Percentiles rank a stretch among this genome's conserved stretches.
These are phyloP conservation scores for Sclerurus mexicanus DNA, from an alignment of 2,113 vertebrate genomes.

Conservation along the genomic window DNA sequence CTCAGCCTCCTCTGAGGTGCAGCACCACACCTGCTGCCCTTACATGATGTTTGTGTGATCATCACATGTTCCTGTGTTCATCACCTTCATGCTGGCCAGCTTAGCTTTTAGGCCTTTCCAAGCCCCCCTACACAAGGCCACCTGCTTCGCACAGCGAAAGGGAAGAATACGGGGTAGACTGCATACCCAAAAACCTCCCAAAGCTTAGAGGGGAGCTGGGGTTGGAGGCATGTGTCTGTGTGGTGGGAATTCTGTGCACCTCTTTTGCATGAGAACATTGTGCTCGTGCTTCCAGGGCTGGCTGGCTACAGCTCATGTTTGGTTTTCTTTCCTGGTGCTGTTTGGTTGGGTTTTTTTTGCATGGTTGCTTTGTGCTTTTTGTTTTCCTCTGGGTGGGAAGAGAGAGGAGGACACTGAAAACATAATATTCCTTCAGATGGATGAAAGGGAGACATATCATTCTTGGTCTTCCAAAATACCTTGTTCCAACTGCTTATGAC, in stretches of 20 bases:
- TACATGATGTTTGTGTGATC: accelerated
- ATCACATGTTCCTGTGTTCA: neutral
- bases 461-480: neutral
- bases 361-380: neutral
- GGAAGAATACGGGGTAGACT: neutral
- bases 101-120: neutral
- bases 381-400: neutral
- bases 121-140: neutral
- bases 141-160: neutral
- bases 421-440: neutral
- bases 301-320: neutral
- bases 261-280: neutral
- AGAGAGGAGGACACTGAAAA: neutral
- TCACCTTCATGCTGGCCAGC: neutral
- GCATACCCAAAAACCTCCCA: neutral
- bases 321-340: neutral
- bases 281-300: neutral
- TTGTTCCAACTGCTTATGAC: neutral
- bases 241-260: neutral
- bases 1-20: neutral
- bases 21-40: accelerated
- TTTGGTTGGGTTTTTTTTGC: neutral
- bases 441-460: neutral
- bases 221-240: neutral
- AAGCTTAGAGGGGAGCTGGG: neutral